A percentile compares a stretch with the other conserved stretches of the same genome.
phyloP scores from a whole-genome alignment of 2,888 invertebrate genomes.

The Lamellibrachia columna region DNA sequence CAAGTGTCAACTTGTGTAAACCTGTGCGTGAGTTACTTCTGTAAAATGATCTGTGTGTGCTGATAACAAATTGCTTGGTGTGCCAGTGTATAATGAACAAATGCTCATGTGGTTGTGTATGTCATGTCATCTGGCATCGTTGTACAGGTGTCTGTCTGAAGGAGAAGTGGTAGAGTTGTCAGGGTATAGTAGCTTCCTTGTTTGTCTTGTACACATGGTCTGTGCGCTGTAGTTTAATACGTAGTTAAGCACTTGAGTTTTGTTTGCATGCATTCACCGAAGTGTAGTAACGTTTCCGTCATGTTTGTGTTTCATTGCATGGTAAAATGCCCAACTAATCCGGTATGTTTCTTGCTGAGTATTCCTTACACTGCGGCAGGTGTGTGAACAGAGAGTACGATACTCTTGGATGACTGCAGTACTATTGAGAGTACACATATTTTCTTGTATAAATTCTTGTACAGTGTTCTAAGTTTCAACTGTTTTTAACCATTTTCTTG shows the following conservation, averaged over 20 bases:
- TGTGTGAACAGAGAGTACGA: neutral
- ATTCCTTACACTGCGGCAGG: neutral
- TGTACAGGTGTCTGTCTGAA: neutral
- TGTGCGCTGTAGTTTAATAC: neutral
- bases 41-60: neutral
- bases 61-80: neutral
- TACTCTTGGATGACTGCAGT: neutral
- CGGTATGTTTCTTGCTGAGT: neutral
- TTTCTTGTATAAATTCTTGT: neutral
- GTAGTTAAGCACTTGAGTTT: neutral
- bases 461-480: neutral
- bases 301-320: neutral
- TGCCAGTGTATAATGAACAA: neutral
- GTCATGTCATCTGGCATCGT: neutral
- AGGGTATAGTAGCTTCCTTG: neutral
- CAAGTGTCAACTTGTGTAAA: neutral
- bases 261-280: neutral
- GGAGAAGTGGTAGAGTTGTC: conserved; percentile 5
- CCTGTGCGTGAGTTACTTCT: neutral
- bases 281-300: neutral
- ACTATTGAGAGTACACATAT: neutral
- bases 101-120: neutral
- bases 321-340: neutral
- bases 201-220: neutral
- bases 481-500: neutral